Base-by-base conservation (phyloP, 2,113 vertebrate genomes). In the Indicator indicator region DNA sequence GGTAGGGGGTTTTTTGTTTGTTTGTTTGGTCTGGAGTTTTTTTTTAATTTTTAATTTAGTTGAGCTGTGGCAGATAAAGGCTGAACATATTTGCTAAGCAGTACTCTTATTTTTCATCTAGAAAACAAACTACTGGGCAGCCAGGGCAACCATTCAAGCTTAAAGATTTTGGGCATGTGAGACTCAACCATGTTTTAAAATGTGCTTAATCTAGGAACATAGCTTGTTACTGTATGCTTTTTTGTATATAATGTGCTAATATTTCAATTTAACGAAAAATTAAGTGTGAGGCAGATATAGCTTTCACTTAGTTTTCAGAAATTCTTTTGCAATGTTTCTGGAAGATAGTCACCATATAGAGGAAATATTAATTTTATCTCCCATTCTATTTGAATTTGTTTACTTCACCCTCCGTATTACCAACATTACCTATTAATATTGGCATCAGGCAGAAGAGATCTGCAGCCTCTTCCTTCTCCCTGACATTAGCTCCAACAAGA, bases 371-470 rank as follows among this genome's bases (percentile, higher is more conserved):
- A 60, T 63, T 67, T n/a, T 62, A 40, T 38, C 16, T 59, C 8
- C 20, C 59, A 4, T 32, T 56, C 20, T 56, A 24, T 74, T 78
- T 84, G 36, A 59, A 18, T 17, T 9, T 42, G 4, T 38, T 68
- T 64, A 32, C 21, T 59, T 93, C 16, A 50, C 14, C 9, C 30
- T 72, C 54, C 12, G 0, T 9, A 5, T 42, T 62, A 38, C 24
- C n/a, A 12, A 3, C 24, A 16, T 0, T 5, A 33, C 44, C 55
- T 63, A 55, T 32, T 20, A n/a, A 15, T 9, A 3, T 11, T 7
- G 24, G 26, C 1, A 0, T 6, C 1, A 8, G 44, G 46, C 60
- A 73, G 52, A 59, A 84, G 48, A 20, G 18, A 8, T 73, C 64
- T 79, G 36, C 42, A 80, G 79, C 69, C 65, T 82, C 23, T 27